Base-by-base conservation (phyloP, 2,888 invertebrate species). In the Cheilosia variabilis region DNA sequence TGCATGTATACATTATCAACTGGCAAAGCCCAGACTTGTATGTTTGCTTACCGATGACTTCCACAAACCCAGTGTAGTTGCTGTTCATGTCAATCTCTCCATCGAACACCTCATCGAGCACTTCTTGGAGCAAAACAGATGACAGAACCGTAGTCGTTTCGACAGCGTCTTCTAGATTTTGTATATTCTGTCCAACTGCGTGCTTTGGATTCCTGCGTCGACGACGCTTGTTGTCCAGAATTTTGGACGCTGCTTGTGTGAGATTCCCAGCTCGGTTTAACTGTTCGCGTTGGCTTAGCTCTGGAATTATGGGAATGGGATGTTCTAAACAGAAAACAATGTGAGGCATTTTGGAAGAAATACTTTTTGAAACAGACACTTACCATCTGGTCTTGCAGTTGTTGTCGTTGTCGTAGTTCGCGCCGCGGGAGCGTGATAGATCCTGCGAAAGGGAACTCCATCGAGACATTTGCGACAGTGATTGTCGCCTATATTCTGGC, bases 11-110 rank as follows among this genome's bases (percentile, higher is more conserved):
- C 13, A 1, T 19, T 13, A 19, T 15, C 6, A 7, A 31, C 34
- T 15, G 47, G 19, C n/a, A 43, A 45, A 15, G 37, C 13, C 2
- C 1, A 31, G 1, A 47, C 17, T 10, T 41, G 10, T 13, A 7
- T 24, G 24, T 0, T 0, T 13, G 93, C 94, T 93, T 91, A 96
- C 97, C 95, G 88, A 96, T 95, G 13, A 97, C 93, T 93, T 97
- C 97, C 43, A 98, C 93, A 90, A 96, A 97, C 22, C 96, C 95
- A 0, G 97, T 97, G 88, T 98, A 98, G 90, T 96, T 97, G 13
- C 96, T 95, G 66, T 94, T 94, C 15, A 95, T 93, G 89, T 97
- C 96, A 60, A 98, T 93, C 68, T 93, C 93, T 0, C 97, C 97
- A 91, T 97, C 97, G 79, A 93, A 93, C 2, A 95, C 93, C 27